Conservation (phyloP, 2,113 vertebrate species). For the Nanorana parkeri region DNA sequence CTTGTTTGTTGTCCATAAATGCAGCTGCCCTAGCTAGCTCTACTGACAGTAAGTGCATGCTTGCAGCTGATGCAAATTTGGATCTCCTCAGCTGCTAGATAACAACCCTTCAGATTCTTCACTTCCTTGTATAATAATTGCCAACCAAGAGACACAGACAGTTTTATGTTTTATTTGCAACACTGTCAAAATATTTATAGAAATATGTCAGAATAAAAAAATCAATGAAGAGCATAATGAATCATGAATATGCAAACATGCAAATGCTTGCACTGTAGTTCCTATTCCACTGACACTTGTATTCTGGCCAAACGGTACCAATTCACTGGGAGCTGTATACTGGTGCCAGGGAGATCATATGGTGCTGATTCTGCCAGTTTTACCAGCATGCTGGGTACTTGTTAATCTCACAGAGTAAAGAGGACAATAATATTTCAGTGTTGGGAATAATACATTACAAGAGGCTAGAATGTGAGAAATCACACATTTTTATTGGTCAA, state of each 20-base stretch:
- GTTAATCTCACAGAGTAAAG: conserved; percentile 1
- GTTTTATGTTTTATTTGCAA: conserved; percentile 25
- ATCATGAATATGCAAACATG: conserved; percentile 50
- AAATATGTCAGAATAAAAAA: conserved; percentile 40
- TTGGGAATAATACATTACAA: background rate
- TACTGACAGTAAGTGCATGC: background rate
- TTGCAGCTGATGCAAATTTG: background rate
- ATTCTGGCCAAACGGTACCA: conserved; percentile 23
- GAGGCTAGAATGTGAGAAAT: background rate
- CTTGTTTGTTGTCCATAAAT: no score
- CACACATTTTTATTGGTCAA: no score
- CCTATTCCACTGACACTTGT: conserved; percentile 8
- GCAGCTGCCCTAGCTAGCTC: no score
- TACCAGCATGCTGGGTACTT: conserved; percentile 4
- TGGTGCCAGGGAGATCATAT: conserved; percentile 18
- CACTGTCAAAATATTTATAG: conserved; percentile 44
- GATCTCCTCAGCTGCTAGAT: background rate
- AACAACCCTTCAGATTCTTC: background rate
- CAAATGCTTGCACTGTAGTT: conserved; percentile 23
- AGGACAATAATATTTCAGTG: conserved; percentile 1
- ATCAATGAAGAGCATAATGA: conserved; percentile 27
- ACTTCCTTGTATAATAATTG: conserved; percentile 11
- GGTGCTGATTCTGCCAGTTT: conserved; percentile 24
- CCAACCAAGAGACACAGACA: background rate
- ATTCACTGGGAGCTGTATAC: background rate